Conservation (phyloP, 1,140 invertebrate species). For the Rhizoglyphus robini region DNA sequence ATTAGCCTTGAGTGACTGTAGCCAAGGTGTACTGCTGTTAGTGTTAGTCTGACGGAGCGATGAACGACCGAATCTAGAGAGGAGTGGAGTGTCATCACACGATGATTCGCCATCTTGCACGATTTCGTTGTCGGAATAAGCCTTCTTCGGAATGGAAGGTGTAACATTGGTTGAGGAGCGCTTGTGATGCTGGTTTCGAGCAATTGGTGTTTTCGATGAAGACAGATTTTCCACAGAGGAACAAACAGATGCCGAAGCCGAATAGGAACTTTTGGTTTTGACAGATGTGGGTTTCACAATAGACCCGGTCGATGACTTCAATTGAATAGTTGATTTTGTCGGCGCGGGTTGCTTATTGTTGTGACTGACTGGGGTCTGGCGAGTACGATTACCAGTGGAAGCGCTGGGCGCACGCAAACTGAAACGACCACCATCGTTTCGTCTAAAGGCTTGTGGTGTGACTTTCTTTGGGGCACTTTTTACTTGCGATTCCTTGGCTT, state of each 20-base stretch:
- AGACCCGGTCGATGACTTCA: neutral
- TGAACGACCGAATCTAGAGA: neutral
- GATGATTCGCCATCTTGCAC: neutral
- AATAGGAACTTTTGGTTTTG: neutral
- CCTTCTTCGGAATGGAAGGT: neutral
- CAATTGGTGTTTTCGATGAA: neutral
- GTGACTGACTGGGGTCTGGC: neutral
- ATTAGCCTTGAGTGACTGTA: neutral
- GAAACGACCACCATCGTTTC: conserved; percentile 27
- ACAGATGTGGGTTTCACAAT: too few species aligned
- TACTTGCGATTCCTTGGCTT: conserved; percentile 14
- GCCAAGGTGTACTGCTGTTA: neutral
- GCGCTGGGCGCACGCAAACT: conserved; percentile 22
- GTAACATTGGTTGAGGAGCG: neutral
- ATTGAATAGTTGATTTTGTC: neutral
- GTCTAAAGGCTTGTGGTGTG: conserved; percentile 11
- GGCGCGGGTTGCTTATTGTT: neutral
- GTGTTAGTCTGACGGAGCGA: neutral
- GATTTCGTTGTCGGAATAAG: conserved; percentile 12
- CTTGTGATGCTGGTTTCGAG: neutral
- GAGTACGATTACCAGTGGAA: neutral
- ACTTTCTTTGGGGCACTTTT: conserved; percentile 20
- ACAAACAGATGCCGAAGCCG: conserved; percentile 10
- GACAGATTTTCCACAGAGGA: conserved; percentile 5
- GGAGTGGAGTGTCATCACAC: neutral